Percentiles rank a stretch among this genome's conserved stretches.
These are phyloP conservation scores for Spinus pinus DNA, from an alignment of 2,797 vertebrate genomes.

Conservation along the genomic window DNA sequence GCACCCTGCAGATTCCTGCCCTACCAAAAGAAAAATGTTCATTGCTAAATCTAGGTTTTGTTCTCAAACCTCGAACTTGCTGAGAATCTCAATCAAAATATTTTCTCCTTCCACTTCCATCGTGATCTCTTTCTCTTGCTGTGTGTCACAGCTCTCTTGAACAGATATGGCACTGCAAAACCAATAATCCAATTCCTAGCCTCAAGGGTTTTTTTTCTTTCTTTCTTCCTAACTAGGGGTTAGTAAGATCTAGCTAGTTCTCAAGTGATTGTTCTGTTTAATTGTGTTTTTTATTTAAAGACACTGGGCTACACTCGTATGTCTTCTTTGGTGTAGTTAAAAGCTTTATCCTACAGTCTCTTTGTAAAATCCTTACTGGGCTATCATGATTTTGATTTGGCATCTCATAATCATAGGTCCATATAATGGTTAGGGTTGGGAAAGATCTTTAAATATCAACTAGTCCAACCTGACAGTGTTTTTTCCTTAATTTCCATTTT, in stretches of 20 bases:
- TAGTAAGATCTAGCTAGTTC: neutral
- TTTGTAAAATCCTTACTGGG: neutral
- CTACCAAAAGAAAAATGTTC: neutral
- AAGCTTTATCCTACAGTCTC: neutral
- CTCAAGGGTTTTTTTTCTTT: neutral
- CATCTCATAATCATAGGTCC: neutral
- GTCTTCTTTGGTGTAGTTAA: neutral
- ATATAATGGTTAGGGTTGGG: neutral
- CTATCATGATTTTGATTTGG: neutral
- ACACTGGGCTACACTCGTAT: neutral
- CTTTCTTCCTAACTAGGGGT: neutral
- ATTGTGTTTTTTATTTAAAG: neutral
- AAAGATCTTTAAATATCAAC: neutral
- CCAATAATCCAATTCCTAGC: neutral
- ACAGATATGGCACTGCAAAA: neutral
- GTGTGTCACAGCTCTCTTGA: neutral
- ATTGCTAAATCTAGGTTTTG: neutral
- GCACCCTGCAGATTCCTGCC: neutral
- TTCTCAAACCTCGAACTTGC: constrained; percentile 13
- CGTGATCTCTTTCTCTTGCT: neutral
- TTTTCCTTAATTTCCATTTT: neutral
- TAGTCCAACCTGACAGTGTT: neutral
- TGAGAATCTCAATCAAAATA: constrained; percentile 43
- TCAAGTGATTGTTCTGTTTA: neutral
- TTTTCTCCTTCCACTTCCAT: constrained; percentile 7